Evolutionary conservation across 2,113 vertebrate species (phyloP).

Genomic region (Megaceryle maxima): DNA sequence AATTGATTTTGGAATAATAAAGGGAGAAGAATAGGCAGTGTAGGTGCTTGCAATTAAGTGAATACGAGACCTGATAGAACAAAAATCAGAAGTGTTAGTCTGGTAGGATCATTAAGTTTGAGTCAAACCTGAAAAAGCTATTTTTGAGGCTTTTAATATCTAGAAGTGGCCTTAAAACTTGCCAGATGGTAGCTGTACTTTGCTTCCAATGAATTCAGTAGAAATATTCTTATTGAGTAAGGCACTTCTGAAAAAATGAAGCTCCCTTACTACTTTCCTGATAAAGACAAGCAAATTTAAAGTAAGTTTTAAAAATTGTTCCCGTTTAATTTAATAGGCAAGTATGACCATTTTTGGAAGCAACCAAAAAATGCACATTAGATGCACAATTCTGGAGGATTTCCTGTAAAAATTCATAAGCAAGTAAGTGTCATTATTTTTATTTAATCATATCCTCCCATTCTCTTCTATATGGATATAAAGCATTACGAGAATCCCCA

Average conservation of each 20-base stretch:
- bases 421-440: background rate
- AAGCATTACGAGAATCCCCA: background rate
- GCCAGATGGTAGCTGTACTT: background rate
- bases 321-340: background rate
- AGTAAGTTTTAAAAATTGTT: background rate
- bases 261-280: background rate
- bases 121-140: background rate
- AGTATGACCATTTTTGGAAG: background rate
- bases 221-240: background rate
- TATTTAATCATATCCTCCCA: constrained; percentile 1
- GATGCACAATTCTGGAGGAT: background rate
- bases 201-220: background rate
- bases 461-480: background rate
- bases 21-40: background rate
- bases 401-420: background rate
- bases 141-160: background rate
- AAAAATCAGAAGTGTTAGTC: background rate
- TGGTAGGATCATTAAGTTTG: background rate
- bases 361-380: background rate
- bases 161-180: background rate
- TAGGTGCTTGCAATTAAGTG: background rate
- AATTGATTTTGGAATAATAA: background rate
- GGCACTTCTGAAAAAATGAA: background rate
- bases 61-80: background rate
- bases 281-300: background rate